A percentile compares a stretch with the other conserved stretches of the same genome.
These are phyloP conservation scores for Agriopis marginaria DNA, from an alignment of 2,888 invertebrate genomes.

Conservation along the genomic window DNA sequence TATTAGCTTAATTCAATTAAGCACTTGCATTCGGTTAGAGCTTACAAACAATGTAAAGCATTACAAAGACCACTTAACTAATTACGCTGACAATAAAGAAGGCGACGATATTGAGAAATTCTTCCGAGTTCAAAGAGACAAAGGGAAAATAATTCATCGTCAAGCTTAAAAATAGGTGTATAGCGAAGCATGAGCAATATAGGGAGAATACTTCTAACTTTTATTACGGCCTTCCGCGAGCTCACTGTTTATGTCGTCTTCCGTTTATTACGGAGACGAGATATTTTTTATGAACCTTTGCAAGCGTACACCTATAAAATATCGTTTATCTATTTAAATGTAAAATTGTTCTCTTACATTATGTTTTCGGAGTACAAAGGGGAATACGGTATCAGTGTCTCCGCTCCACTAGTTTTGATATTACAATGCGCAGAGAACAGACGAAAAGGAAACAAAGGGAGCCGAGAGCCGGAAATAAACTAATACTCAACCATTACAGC, in stretches of 20 bases:
- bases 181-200: conserved; percentile 48
- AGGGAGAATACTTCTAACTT: conserved; percentile 62
- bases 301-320: conserved; percentile 58
- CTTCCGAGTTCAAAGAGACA: conserved; percentile 52
- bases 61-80: conserved; percentile 38
- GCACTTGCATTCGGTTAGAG: conserved; percentile 15
- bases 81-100: conserved; percentile 43
- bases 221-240: conserved; percentile 66
- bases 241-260: conserved; percentile 65
- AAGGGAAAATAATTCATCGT: conserved; percentile 55
- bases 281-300: conserved; percentile 67
- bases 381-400: conserved; percentile 27
- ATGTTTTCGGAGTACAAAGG: conserved; percentile 22
- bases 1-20: conserved; percentile 27
- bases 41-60: conserved; percentile 37
- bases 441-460: conserved; percentile 31
- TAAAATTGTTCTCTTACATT: conserved; percentile 33
- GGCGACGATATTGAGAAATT: conserved; percentile 50
- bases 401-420: conserved; percentile 19
- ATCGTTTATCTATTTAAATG: conserved; percentile 53
- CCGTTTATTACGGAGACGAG: conserved; percentile 66
- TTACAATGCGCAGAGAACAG: conserved; percentile 27
- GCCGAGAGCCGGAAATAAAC: conserved; percentile 25
- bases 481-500: conserved; percentile 31
- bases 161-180: conserved; percentile 54